A percentile compares a stretch with the other conserved stretches of the same genome.
These are phyloP conservation scores for Illadopsis cleaveri DNA, from an alignment of 2,113 vertebrate genomes.

Conservation along the genomic window DNA sequence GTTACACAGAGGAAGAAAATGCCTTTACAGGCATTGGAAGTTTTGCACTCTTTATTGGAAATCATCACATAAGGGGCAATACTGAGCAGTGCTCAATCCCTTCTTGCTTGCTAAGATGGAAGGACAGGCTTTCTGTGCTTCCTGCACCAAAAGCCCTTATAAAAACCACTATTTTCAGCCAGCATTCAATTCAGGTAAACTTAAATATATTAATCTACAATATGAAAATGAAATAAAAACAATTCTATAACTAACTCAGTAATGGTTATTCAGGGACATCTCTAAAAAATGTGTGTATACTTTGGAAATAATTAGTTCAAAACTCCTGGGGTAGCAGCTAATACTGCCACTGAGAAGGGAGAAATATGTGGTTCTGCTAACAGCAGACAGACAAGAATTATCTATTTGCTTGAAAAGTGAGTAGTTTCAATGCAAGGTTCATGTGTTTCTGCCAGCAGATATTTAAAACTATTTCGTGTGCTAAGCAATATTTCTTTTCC, in stretches of 20 bases:
- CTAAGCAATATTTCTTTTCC: neutral
- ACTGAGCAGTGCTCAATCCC: neutral
- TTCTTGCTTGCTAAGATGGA: neutral
- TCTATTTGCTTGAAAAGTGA: neutral
- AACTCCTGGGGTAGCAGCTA: neutral
- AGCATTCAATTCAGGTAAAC: neutral
- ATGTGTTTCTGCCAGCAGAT: neutral
- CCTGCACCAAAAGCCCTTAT: neutral
- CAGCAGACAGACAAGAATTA: neutral
- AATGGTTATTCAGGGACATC: neutral
- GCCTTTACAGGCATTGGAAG: neutral
- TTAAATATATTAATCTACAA: neutral
- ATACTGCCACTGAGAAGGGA: neutral
- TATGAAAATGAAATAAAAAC: neutral
- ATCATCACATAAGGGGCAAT: neutral
- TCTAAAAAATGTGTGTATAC: neutral
- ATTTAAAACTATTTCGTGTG: neutral
- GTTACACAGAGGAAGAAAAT: neutral
- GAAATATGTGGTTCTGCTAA: neutral
- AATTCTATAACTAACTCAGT: neutral
- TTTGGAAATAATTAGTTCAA: neutral
- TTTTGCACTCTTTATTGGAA: neutral
- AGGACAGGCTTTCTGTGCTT: neutral
- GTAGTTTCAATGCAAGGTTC: neutral
- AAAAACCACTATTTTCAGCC: neutral